Base-by-base conservation (phyloP, 2,113 vertebrate species). In the Sardina pilchardus region DNA sequence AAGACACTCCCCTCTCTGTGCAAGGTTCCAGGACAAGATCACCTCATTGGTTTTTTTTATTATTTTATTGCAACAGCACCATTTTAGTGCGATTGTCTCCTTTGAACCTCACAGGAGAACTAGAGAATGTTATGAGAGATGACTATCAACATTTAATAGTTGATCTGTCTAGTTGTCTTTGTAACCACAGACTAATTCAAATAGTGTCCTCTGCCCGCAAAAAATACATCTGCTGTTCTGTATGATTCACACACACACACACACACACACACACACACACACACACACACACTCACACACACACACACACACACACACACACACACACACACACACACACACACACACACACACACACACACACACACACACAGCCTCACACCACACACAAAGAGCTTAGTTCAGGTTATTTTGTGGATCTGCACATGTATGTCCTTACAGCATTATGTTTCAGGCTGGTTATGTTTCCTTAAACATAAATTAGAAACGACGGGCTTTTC, bases 401-500 rank as follows among this genome's bases (percentile, higher is more conserved):
- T 78, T 39, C 10, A 78, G 30, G 10, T 36, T 36, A 34, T 39
- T 67, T 30, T 44, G 17, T 56, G 44, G 87, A 84, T 83, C 36
- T 45, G 67, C 19, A 42, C 26, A 36, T 82, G 82, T 82, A 36
- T 83, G 85, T 86, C 81, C 50, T 30, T 85, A 30, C 26, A 43
- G 47, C 4, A 81, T 56, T 83, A 17, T n/a, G 39, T 86, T 89
- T 86, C 36, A 88, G 91, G 91, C 92, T 63, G 30, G 47, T 71
- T 88, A 91, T 90, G 87, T 89, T 91, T 92, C 87, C 84, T 85
- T 44, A 86, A 90, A 85, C 56, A 48, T 47, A 84, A 81, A 87
- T 84, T 81, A 36, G 81, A 56, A 48, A 83, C 75, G 81, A 90
- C 85, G 81, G 84, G 53, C 78, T 86, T 78, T 83, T 89, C 85